A percentile compares a stretch with the other conserved stretches of the same genome.
phyloP scores from a whole-genome alignment of 1,140 invertebrate species.

The Chlorops oryzae region DNA sequence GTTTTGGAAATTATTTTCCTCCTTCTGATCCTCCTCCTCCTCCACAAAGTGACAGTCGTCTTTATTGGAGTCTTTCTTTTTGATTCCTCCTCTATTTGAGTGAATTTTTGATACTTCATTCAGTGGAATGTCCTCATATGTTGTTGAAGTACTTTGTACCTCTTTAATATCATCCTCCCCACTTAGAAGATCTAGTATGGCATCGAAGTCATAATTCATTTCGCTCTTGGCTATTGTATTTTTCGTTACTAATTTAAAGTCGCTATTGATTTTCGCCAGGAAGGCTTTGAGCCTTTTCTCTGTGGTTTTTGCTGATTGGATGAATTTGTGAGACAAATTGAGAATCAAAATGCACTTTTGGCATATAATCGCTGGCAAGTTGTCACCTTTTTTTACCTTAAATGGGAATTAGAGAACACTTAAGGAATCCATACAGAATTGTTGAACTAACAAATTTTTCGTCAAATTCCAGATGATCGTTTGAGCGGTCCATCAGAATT shows the following conservation, averaged over 20 bases:
- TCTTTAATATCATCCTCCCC: too few species aligned
- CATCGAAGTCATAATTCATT: too few species aligned
- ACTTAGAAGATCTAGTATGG: too few species aligned
- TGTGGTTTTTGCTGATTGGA: constrained; percentile 5
- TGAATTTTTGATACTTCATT: too few species aligned
- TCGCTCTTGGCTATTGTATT: too few species aligned
- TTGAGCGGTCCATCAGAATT: too few species aligned
- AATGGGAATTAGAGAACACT: background rate
- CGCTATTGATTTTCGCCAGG: constrained; percentile 17
- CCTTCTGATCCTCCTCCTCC: background rate
- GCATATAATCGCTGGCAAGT: constrained; percentile 16
- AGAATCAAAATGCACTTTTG: constrained; percentile 13
- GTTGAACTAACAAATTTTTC: too few species aligned
- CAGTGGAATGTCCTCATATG: too few species aligned
- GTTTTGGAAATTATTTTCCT: constrained; percentile 3
- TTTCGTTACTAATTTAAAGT: constrained; percentile 18
- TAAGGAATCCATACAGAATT: too few species aligned
- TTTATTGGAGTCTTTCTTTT: background rate
- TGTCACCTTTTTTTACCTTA: constrained; percentile 12
- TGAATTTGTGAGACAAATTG: constrained; percentile 13
- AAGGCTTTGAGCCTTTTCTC: constrained; percentile 16
- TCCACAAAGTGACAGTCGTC: background rate
- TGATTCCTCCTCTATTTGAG: too few species aligned
- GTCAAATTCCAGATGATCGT: too few species aligned
- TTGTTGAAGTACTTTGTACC: too few species aligned